Evolutionary conservation across 1,140 invertebrate genomes (phyloP), one percentile per base, ranked within the genome.

Genomic region (Saxidomus purpurata): DNA sequence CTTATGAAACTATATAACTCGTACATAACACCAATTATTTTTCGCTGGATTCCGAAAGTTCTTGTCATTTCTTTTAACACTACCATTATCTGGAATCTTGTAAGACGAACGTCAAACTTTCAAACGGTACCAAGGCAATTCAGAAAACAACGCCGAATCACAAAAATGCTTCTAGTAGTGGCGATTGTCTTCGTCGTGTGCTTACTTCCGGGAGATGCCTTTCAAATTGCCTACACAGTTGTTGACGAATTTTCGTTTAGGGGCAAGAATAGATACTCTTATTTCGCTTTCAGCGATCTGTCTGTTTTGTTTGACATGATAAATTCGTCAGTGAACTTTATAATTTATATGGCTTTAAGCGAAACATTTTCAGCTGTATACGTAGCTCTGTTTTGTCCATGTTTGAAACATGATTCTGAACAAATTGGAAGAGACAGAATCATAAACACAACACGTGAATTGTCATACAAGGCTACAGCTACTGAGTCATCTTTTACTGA

Each of bases 261-360:
- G 4, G 81, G 86, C 25, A 81, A 43, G 22, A 89, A 91, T 47
- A 31, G 49, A 69, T 79, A 85, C 63, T 36, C 84, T 19, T 91
- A 80, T 67, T 67, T 80, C 47, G 43, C 77, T 0, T 15, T 87
- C 3, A 87, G 49, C 40, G 84, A 80, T n/a, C 15, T 91, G 17
- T 40, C 67, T 43, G 11, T 87, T 11, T 49, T 89, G 55, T 67
- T 86, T 22, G 88, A 74, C 31, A 71, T 69, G 8, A 19, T 71
- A 52, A 91, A 89, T 49, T 86, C 87, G 0, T 89, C 81, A 15
- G 34, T 71, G 61, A 91, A 89, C 69, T 89, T 89, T 61, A 59
- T 87, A 34, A 83, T 85, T 28, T 89, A 91, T 71, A 91, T 89
- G 82, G 52, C 74, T n/a, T 69, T 71, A 52, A 91, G 76, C 71